Evolutionary conservation across 2,888 invertebrate genomes (phyloP).

Genomic region (Chloroclystis v-ata): DNA sequence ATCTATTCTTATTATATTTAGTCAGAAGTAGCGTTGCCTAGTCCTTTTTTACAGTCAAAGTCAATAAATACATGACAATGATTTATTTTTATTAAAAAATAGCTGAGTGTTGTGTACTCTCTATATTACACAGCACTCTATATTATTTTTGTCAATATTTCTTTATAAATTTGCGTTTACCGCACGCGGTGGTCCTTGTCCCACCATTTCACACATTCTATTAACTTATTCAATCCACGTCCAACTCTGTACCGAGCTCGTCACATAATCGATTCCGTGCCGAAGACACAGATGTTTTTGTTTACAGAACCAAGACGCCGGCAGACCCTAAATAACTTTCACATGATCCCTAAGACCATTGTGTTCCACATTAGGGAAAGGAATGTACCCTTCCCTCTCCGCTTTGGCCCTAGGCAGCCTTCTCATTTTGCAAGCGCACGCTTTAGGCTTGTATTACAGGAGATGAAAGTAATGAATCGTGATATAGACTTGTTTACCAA

Average conservation of each 20-base stretch:
- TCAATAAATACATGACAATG: background rate
- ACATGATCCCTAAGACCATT: conserved; percentile 59
- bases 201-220: background rate
- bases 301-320: conserved; percentile 17
- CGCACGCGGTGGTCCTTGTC: background rate
- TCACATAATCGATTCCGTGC: conserved; percentile 3
- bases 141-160: too few species aligned
- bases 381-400: conserved; percentile 45
- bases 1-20: background rate
- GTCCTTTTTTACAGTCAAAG: too few species aligned
- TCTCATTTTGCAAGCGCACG: conserved; percentile 63
- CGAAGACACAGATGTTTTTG: conserved; percentile 23
- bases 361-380: conserved; percentile 74
- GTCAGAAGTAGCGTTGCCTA: background rate
- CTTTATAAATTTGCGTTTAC: too few species aligned
- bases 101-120: too few species aligned
- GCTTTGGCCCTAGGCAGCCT: conserved; percentile 25
- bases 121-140: too few species aligned
- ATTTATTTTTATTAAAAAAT: too few species aligned
- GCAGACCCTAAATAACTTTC: conserved; percentile 50
- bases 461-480: conserved; percentile 18
- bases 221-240: conserved; percentile 16
- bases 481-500: conserved; percentile 2
- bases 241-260: conserved; percentile 11
- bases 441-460: conserved; percentile 30